Base-by-base conservation (phyloP, 1,140 invertebrate species). In the Andrena cerasifolii region DNA sequence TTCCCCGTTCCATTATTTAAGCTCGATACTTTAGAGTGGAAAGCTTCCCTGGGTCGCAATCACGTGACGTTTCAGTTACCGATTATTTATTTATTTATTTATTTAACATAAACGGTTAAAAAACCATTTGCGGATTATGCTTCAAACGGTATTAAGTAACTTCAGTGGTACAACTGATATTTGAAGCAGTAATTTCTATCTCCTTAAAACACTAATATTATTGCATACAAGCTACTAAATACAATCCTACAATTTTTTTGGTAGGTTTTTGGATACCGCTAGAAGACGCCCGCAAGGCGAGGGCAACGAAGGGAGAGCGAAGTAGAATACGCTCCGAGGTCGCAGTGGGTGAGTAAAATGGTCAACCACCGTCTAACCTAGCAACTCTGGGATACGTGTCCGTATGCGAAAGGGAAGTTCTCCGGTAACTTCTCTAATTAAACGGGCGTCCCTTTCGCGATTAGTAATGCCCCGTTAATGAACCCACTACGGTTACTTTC, bases 351-450 rank as follows among this genome's bases (percentile, higher is more conserved):
- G 45, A 80, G 78, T 36, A 73, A 65, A 53, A 84, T 51, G 65
- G 68, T 71, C 68, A 70, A 80, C 68, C 72, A 71, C 59, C 75
- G 59, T 81, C 70, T 70, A 73, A 80, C 47, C 53, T 18, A 40
- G 6, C 45, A 31, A 80, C 47, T 65, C 70, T 47, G 65, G 78
- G 62, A 84, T 80, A 84, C 36, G 66, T 80, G 79, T 84, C 71
- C 54, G 70, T 83, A 71, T 33, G 61, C 54, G 47, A 24, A 45
- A 40, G 36, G 45, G 49, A 66, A 83, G 58, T 70, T 70, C 66
- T 54, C 43, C 47, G 59, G 49, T 31, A 84, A 84, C 78, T 77
- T 84, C 73, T 76, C 70, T 53, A 80, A 84, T 84, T 84, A 84
- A 84, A 84, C 51, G 54, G 49, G 26, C 26, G 28, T 45, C 70